phyloP scores from a whole-genome alignment of 2,113 vertebrate species.

The Chloebia gouldiae region DNA sequence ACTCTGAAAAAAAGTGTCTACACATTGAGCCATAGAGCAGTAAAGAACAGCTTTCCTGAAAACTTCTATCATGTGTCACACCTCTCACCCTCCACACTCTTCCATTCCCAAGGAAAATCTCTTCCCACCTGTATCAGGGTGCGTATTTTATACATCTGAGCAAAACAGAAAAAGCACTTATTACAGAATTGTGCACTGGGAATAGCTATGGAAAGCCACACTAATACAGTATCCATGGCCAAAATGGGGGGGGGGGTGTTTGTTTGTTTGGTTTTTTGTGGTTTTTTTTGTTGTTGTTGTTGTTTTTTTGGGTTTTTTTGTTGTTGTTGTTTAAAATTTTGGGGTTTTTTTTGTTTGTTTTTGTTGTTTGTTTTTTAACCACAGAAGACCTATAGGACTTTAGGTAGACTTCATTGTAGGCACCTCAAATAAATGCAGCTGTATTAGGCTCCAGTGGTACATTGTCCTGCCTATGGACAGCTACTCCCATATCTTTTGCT shows the following conservation, averaged over 20 bases:
- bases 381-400: neutral
- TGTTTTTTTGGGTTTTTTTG: too few relatives aligned
- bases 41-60: neutral
- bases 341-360: too few relatives aligned
- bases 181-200: neutral
- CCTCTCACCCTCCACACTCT: neutral
- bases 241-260: too few relatives aligned
- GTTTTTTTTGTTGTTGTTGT: too few relatives aligned
- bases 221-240: neutral
- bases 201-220: neutral
- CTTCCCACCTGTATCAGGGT: neutral
- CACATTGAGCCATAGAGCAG: fast-evolving
- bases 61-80: neutral
- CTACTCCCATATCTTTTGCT: neutral
- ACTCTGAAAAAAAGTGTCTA: neutral
- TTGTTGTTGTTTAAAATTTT: too few relatives aligned
- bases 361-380: neutral
- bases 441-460: neutral
- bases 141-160: neutral
- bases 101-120: neutral
- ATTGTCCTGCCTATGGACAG: neutral
- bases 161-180: neutral
- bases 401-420: neutral
- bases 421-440: neutral
- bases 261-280: too few relatives aligned